Percentiles rank a stretch among this genome's conserved stretches.
phyloP scores from a whole-genome alignment of 2,113 vertebrate genomes.

The Sinocyclocheilus grahami region DNA sequence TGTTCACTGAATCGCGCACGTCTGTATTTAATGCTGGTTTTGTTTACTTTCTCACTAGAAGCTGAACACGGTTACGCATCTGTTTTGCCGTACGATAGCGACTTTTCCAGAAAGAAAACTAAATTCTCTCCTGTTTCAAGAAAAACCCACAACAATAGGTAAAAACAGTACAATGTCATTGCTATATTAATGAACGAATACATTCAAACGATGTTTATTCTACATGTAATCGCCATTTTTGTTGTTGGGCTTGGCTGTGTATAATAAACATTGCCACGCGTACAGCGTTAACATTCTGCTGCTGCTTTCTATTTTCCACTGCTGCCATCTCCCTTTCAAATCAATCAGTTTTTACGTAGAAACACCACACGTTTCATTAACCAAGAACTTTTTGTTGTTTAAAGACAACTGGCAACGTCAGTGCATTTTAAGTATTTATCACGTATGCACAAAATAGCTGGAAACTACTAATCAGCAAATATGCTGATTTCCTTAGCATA shows the following conservation, averaged over 20 bases:
- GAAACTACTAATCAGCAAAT: not conserved
- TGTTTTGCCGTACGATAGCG: slow-evolving; percentile 91
- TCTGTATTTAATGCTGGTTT: slow-evolving; percentile 22
- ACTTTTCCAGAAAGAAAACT: slow-evolving; percentile 94
- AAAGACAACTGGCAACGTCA: not conserved
- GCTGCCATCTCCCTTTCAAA: slow-evolving; percentile 7
- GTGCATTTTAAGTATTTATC: not conserved
- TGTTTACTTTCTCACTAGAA: slow-evolving; percentile 82
- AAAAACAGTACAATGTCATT: slow-evolving; percentile 64
- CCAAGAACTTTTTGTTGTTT: not conserved
- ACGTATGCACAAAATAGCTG: not conserved
- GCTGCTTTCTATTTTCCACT: slow-evolving; percentile 46
- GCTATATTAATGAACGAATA: not conserved
- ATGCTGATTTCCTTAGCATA: not conserved
- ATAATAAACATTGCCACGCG: slow-evolving; percentile 95
- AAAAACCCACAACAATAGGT: slow-evolving; percentile 95
- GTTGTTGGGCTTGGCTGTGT: slow-evolving; percentile 81
- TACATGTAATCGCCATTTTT: slow-evolving; percentile 74
- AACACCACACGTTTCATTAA: not conserved
- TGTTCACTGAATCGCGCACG: not conserved
- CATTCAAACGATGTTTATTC: slow-evolving; percentile 58
- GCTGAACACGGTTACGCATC: slow-evolving; percentile 98
- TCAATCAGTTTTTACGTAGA: not conserved
- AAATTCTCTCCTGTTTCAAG: slow-evolving; percentile 88
- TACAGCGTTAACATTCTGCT: slow-evolving; percentile 81